phyloP scores from a whole-genome alignment of 2,113 vertebrate species.

The Hippocampus guttulatus region DNA sequence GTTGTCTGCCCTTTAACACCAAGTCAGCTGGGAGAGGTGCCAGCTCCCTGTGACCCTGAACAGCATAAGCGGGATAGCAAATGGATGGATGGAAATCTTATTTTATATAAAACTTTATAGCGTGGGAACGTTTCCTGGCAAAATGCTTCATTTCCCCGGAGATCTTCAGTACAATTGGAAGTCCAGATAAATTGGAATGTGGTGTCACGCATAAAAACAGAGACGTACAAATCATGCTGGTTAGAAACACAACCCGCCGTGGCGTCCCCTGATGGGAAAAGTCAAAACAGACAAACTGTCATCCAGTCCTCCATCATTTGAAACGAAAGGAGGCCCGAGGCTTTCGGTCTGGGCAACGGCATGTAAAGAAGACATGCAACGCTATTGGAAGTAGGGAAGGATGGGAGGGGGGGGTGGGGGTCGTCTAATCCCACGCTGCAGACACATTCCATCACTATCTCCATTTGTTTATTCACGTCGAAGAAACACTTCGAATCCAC shows the following conservation, averaged over 20 bases:
- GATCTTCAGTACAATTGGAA: not conserved
- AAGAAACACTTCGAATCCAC: constrained; percentile 55
- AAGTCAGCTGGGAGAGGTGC: not conserved
- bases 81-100: not conserved
- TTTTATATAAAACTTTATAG: not conserved
- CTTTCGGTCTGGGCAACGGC: constrained; percentile 48
- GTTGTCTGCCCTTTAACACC: not conserved
- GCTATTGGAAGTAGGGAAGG: not conserved
- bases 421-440: constrained; percentile 50
- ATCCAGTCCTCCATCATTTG: constrained; percentile 20
- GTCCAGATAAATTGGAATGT: not conserved
- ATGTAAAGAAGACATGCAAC: constrained; percentile 31
- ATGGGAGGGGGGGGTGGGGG: not conserved
- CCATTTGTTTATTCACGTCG: constrained; percentile 55
- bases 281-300: constrained; percentile 1
- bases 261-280: not conserved
- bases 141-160: not conserved
- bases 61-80: not conserved
- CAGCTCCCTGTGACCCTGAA: not conserved
- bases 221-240: not conserved
- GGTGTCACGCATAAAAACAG: not conserved
- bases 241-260: not conserved
- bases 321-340: constrained; percentile 37
- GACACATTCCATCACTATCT: constrained; percentile 63
- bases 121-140: not conserved